These are phyloP conservation scores for Elachura formosa DNA, from an alignment of 2,113 vertebrate genomes.

Conservation along the genomic window DNA sequence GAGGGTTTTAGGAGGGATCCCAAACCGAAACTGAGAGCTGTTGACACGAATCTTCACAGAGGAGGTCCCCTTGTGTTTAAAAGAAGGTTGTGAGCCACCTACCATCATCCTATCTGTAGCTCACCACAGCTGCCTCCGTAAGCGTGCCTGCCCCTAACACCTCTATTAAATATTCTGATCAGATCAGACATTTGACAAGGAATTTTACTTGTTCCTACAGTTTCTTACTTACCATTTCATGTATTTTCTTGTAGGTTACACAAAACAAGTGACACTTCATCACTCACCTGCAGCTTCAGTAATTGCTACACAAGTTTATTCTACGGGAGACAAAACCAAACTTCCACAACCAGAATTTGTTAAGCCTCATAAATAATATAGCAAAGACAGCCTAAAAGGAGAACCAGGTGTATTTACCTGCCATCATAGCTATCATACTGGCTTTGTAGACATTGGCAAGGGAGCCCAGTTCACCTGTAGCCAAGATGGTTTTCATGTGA, in stretches of 20 bases:
- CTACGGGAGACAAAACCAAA: not conserved
- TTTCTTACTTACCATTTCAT: not conserved
- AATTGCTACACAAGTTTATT: not conserved
- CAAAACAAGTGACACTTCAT: not conserved
- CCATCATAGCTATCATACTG: constrained; percentile 98
- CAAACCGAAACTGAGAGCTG: not conserved
- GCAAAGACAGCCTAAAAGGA: not conserved
- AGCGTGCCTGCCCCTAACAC: not conserved
- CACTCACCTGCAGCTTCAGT: not conserved
- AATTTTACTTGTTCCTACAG: not conserved
- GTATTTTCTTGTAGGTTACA: not conserved
- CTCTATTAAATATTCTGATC: not conserved
- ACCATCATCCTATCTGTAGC: not conserved
- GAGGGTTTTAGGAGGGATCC: not conserved
- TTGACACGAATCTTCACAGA: not conserved
- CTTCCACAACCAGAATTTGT: not conserved
- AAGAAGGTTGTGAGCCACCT: not conserved
- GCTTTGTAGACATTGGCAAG: constrained; percentile 92
- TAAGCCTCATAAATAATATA: not conserved
- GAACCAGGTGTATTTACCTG: constrained; percentile 73
- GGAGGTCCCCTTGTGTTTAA: not conserved
- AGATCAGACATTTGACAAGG: not conserved
- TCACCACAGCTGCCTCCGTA: not conserved
- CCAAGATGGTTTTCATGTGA: constrained; percentile 95
- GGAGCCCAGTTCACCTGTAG: constrained; percentile 88